Conservation (phyloP, 37 sponge, comb jelly and placozoan species). For the Ephydatia muelleri region DNA sequence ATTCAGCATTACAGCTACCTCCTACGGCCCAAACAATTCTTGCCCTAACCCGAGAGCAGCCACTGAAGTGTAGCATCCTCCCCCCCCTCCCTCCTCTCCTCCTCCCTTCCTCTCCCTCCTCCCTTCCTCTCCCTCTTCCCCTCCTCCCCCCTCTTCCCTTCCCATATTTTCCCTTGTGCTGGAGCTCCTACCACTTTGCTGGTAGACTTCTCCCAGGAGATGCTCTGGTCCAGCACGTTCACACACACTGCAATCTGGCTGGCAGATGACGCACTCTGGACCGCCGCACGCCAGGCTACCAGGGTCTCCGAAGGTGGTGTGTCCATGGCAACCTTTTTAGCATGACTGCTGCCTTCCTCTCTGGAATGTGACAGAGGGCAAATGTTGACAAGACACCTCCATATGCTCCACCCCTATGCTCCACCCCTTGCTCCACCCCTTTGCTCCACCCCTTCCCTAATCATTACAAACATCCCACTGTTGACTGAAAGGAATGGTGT, state of each 20-base stretch:
- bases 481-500: background rate
- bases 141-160: too few relatives aligned
- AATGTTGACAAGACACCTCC: background rate
- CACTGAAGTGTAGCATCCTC: too few relatives aligned
- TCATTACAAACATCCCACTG: background rate
- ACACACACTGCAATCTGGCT: slow-evolving; percentile 82
- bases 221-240: slow-evolving; percentile 61
- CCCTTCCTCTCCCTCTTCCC: background rate
- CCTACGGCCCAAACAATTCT: too few relatives aligned
- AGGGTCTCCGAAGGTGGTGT: background rate
- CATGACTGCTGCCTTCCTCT: background rate
- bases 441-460: background rate
- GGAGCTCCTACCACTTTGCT: slow-evolving; percentile 77
- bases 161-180: too few relatives aligned
- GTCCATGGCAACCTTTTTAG: background rate
- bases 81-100: too few relatives aligned
- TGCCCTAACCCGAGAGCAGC: too few relatives aligned
- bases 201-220: slow-evolving; percentile 93
- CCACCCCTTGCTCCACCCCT: background rate
- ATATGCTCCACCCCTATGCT: background rate
- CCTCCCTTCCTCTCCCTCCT: background rate
- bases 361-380: background rate
- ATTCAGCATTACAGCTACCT: too few relatives aligned
- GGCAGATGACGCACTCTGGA: slow-evolving; percentile 65
- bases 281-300: slow-evolving; percentile 73